Evolutionary conservation across 2,113 vertebrate genomes (phyloP).

Genomic region (Gallinago jamesoni): DNA sequence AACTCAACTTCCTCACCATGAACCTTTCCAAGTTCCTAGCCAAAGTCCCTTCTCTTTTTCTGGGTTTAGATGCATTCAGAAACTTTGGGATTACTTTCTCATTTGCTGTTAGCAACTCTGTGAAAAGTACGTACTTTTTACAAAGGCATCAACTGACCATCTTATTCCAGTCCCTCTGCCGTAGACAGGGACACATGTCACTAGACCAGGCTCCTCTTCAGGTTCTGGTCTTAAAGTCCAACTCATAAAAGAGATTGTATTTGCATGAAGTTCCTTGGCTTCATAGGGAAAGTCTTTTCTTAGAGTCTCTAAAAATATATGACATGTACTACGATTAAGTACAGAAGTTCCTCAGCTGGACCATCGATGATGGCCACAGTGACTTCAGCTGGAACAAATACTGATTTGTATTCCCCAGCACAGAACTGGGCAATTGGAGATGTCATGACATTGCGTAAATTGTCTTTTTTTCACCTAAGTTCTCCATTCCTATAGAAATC

Average conservation of each 20-base stretch:
- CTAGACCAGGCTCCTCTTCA: not conserved
- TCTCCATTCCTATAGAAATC: not conserved
- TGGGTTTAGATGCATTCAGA: not conserved
- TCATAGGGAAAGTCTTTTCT: not conserved
- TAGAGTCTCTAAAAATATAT: not conserved
- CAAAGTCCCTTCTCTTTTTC: not conserved
- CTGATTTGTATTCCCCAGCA: not conserved
- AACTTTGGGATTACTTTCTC: not conserved
- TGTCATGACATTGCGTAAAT: not conserved
- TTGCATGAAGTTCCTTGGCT: not conserved
- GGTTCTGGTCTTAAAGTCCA: not conserved
- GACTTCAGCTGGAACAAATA: not conserved
- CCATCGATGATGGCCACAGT: not conserved
- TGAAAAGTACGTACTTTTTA: not conserved
- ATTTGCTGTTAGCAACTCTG: not conserved
- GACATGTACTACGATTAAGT: not conserved
- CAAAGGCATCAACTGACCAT: not conserved
- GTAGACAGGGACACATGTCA: not conserved
- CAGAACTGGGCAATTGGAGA: not conserved
- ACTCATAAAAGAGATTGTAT: not conserved
- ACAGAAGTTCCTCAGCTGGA: not conserved
- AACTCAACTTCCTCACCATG: not conserved
- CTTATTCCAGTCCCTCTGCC: not conserved
- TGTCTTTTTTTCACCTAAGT: not conserved
- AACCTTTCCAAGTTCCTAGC: not conserved